Evolutionary conservation across 2,113 vertebrate species (phyloP).

Genomic region (Protobothrops flavoviridis): DNA sequence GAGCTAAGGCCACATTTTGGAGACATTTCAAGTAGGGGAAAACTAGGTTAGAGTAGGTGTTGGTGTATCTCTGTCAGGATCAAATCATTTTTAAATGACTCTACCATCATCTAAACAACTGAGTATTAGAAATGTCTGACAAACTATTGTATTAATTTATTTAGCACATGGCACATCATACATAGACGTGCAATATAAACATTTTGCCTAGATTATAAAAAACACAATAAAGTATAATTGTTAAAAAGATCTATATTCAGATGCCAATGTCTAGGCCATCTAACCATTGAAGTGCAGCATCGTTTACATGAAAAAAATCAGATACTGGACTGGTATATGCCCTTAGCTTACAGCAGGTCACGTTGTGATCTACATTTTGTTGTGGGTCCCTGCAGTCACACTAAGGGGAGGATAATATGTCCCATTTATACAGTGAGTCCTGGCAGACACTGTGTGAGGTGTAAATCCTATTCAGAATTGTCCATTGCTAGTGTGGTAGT

Average conservation of each 20-base stretch:
- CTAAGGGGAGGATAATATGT: no score
- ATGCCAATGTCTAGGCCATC: not conserved
- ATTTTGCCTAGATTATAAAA: not conserved
- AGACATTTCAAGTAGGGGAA: not conserved
- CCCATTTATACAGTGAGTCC: no score
- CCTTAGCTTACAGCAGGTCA: not conserved
- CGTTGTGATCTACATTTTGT: not conserved
- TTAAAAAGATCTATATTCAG: not conserved
- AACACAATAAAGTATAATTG: not conserved
- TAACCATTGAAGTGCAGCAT: not conserved
- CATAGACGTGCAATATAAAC: not conserved
- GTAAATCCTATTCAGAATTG: no score
- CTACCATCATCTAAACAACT: not conserved
- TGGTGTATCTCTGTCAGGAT: not conserved
- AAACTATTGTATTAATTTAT: not conserved
- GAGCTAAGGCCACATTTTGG: not conserved
- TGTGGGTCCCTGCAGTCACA: not conserved
- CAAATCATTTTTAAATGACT: not conserved
- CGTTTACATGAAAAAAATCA: not conserved
- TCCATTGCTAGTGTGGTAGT: no score
- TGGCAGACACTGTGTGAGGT: no score
- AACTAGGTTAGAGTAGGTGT: not conserved
- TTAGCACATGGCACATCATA: not conserved
- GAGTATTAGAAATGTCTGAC: not conserved
- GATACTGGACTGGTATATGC: not conserved